These are phyloP conservation scores for Polyergus mexicanus DNA, from an alignment of 1,140 invertebrate genomes.

Conservation along the genomic window DNA sequence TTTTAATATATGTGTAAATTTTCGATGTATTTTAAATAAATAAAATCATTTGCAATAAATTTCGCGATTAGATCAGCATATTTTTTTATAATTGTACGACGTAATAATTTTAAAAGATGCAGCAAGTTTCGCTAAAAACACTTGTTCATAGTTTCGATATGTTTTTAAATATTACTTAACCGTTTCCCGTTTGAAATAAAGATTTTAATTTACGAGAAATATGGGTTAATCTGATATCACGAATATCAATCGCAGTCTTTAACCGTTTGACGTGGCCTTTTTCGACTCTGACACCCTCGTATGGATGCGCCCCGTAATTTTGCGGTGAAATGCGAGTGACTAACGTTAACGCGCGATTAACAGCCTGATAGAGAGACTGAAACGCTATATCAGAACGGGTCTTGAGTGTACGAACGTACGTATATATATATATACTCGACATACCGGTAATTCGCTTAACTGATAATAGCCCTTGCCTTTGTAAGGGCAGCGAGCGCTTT, in stretches of 20 bases:
- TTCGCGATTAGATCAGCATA: background rate
- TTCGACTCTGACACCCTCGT: constrained; percentile 15
- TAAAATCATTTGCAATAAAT: background rate
- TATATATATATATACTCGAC: constrained; percentile 11
- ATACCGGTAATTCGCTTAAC: constrained; percentile 62
- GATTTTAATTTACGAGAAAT: constrained; percentile 23
- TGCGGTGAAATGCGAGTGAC: constrained; percentile 33
- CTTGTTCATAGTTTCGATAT: background rate
- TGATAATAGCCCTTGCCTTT: constrained; percentile 65
- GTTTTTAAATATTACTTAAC: too few species aligned
- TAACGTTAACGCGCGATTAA: constrained; percentile 61
- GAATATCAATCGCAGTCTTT: constrained; percentile 22
- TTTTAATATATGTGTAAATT: background rate
- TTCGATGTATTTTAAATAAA: background rate
- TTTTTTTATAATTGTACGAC: background rate
- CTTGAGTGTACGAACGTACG: background rate
- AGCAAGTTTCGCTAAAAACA: background rate
- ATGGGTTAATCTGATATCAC: constrained; percentile 7
- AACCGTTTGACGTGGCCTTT: constrained; percentile 5
- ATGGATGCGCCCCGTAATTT: constrained; percentile 4
- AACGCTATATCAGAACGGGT: background rate
- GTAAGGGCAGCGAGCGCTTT: constrained; percentile 23
- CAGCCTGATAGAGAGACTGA: background rate
- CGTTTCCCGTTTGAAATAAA: background rate
- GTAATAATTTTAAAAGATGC: background rate